phyloP scores from a whole-genome alignment of 2,113 vertebrate species.

The Sinocyclocheilus grahami region DNA sequence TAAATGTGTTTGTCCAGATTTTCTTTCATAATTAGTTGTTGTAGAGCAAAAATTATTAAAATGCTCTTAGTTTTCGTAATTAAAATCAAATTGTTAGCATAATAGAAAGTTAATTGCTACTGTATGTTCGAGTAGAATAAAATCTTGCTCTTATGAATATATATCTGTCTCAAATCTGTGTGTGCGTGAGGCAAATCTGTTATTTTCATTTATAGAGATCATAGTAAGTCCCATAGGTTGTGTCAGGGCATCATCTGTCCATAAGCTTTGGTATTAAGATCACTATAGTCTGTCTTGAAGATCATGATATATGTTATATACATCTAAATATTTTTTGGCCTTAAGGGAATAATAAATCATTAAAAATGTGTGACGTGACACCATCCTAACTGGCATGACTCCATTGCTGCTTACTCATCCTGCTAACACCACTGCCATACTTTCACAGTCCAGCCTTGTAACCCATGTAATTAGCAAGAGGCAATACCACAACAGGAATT shows the following conservation, averaged over 20 bases:
- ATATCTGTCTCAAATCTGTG: background rate
- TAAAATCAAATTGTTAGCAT: background rate
- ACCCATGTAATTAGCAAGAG: slow-evolving; percentile 41
- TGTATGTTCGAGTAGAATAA: background rate
- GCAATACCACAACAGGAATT: slow-evolving; percentile 42
- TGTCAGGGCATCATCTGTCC: slow-evolving; percentile 4
- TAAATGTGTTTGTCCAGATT: background rate
- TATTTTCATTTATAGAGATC: background rate
- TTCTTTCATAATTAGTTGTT: background rate
- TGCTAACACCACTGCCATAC: background rate
- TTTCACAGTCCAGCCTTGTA: background rate
- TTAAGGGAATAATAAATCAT: background rate
- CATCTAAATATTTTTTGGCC: background rate
- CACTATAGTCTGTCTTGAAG: background rate
- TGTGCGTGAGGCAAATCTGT: background rate
- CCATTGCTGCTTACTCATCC: background rate
- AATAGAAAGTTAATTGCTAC: background rate
- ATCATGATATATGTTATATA: background rate
- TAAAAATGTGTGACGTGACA: too few species aligned
- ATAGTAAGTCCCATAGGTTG: background rate
- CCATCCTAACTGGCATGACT: too few species aligned
- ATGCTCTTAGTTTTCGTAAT: background rate
- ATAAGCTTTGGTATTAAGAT: background rate
- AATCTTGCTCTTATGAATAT: background rate
- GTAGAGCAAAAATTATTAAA: background rate